A percentile compares a stretch with the other conserved stretches of the same genome.
Evolutionary conservation across 2,888 invertebrate genomes (phyloP).

Genomic region (Pandemis cinnamomeana): DNA sequence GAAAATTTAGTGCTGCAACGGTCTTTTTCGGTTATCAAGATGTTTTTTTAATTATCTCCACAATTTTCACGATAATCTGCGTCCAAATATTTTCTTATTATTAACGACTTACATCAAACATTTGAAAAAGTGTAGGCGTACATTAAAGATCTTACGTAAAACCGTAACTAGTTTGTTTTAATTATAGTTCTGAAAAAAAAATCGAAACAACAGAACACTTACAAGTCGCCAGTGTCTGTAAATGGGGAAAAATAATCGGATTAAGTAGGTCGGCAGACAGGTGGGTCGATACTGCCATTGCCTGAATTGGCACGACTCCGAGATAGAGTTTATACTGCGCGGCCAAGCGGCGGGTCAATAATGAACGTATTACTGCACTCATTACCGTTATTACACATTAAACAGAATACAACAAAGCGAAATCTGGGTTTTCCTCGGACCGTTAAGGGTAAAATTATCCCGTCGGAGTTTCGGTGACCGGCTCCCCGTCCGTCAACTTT

Average conservation of each 20-base stretch:
- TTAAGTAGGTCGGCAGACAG: constrained; percentile 40
- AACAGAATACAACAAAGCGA: constrained; percentile 1
- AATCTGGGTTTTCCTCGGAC: constrained; percentile 7
- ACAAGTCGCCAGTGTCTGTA: constrained; percentile 32
- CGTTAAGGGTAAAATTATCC: constrained; percentile 45
- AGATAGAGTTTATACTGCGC: constrained; percentile 19
- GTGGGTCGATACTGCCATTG: constrained; percentile 39
- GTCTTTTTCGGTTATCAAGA: neutral
- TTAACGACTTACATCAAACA: no score
- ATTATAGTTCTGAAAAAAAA: neutral
- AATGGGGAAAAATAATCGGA: constrained; percentile 37
- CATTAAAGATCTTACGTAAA: no score
- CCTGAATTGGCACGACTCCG: constrained; percentile 41
- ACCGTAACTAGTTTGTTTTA: neutral
- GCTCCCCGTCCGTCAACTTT: constrained; percentile 47
- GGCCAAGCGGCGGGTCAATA: constrained; percentile 37
- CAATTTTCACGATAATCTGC: neutral
- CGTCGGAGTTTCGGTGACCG: constrained; percentile 43
- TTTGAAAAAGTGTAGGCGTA: no score
- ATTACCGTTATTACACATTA: constrained; percentile 1
- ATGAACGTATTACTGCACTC: constrained; percentile 24
- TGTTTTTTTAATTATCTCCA: constrained; percentile 1
- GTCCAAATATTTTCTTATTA: no score
- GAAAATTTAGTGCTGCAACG: neutral
- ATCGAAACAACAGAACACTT: constrained; percentile 22